phyloP scores from a whole-genome alignment of 1,140 invertebrate genomes.

The Anoplolepis gracilipes region DNA sequence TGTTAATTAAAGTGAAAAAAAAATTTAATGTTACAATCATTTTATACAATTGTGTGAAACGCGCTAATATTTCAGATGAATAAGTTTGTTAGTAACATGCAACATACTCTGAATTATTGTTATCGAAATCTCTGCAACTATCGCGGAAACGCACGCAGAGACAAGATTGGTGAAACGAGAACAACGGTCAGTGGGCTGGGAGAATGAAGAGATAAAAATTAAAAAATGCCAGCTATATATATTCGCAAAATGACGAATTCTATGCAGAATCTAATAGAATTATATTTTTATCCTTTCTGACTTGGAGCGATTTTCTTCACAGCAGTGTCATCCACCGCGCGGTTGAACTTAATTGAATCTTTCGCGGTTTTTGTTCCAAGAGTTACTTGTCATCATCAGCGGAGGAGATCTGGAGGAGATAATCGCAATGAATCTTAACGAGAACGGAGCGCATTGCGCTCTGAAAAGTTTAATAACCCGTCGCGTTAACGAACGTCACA shows the following conservation, averaged over 20 bases:
- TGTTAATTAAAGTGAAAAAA: slow-evolving; percentile 2
- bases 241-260: background rate
- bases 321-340: too few relatives aligned
- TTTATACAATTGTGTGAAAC: too few relatives aligned
- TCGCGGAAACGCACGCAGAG: slow-evolving; percentile 14
- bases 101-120: background rate
- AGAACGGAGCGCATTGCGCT: slow-evolving; percentile 31
- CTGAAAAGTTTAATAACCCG: slow-evolving; percentile 45
- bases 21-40: too few relatives aligned
- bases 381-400: background rate
- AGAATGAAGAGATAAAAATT: too few relatives aligned
- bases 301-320: background rate
- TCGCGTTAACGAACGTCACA: slow-evolving; percentile 7
- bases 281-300: background rate
- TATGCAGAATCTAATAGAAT: too few relatives aligned
- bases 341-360: background rate
- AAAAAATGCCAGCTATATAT: background rate
- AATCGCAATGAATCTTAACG: slow-evolving; percentile 47
- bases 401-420: background rate
- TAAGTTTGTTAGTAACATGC: background rate
- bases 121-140: background rate
- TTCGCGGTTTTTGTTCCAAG: background rate
- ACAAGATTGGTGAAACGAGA: background rate
- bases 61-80: background rate
- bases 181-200: background rate